Evolutionary conservation across 1,140 invertebrate species (phyloP), one percentile per base, ranked within the genome.

Genomic region (Campodea augens): DNA sequence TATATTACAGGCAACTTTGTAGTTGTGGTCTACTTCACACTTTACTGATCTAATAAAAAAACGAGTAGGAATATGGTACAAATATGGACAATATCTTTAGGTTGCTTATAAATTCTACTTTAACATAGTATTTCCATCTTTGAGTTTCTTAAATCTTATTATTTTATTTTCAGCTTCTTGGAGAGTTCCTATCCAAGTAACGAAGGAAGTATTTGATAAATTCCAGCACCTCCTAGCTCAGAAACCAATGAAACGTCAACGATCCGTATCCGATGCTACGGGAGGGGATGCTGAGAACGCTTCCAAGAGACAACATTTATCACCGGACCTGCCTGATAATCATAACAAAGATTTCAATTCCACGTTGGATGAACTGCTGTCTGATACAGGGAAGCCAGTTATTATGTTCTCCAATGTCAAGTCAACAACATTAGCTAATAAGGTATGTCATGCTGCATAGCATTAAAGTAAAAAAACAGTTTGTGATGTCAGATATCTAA

Each of bases 121-220:
- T n/a, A n/a, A n/a, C n/a, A n/a, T n/a, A n/a, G n/a, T n/a, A n/a
- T n/a, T n/a, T n/a, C n/a, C n/a, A n/a, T n/a, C n/a, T n/a, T n/a
- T n/a, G n/a, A n/a, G 27, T 32, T 7, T 7, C 27, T 15, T 32
- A 18, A 7, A 18, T 5, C 18, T 18, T 39, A 20, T 10, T 32
- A 7, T 32, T 15, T 10, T 32, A 15, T 54, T 61, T 66, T 23
- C 57, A 91, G 85, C 77, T 61, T 80, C 84, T 2, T 92, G 89
- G 89, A 87, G 87, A 63, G 77, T 78, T 58, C 85, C 87, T 0
- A 80, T 93, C 25, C 87, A 87, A 56, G 78, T 92, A 44, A 78
- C 78, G 1, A 83, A 85, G 61, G 85, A 90, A 56, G 77, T 75
- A 0, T 81, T 83, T 54, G 82, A 87, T 55, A 75, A 78, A 25